phyloP scores from a whole-genome alignment of 2,888 invertebrate genomes.

The Pterobdella sp. region DNA sequence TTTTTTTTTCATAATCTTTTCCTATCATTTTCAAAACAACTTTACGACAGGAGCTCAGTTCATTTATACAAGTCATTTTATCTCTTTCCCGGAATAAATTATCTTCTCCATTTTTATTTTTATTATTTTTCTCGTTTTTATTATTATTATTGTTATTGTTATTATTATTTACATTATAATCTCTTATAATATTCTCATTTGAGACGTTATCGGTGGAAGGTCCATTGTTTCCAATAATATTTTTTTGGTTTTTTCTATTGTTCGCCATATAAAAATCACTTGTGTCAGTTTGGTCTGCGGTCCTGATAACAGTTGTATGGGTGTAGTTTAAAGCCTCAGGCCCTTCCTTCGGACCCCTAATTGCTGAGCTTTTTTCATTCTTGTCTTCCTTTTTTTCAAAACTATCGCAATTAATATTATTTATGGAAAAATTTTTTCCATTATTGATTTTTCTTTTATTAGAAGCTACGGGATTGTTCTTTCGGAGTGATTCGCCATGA shows the following conservation, averaged over 20 bases:
- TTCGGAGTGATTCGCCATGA: too few relatives aligned
- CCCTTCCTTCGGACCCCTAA: too few relatives aligned
- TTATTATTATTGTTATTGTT: not conserved
- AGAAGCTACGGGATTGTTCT: too few relatives aligned
- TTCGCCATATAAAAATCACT: not conserved
- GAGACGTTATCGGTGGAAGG: not conserved
- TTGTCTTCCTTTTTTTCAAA: too few relatives aligned
- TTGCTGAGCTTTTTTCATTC: too few relatives aligned
- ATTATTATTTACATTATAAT: not conserved
- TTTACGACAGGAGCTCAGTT: not conserved
- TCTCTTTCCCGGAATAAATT: not conserved
- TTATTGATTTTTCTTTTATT: too few relatives aligned
- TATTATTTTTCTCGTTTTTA: not conserved
- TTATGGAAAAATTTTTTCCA: too few relatives aligned
- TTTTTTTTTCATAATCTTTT: not conserved
- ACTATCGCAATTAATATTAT: too few relatives aligned
- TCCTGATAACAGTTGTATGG: not conserved
- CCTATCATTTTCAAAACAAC: not conserved
- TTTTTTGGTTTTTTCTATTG: not conserved
- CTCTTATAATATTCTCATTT: not conserved
- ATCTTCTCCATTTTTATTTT: not conserved
- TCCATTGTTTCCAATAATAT: not conserved
- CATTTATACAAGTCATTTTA: not conserved
- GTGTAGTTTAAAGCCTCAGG: not conserved
- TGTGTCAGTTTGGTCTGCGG: not conserved